Percentiles rank a stretch among this genome's conserved stretches.
Evolutionary conservation across 2,113 vertebrate species (phyloP).

Genomic region (Eublepharis macularius): DNA sequence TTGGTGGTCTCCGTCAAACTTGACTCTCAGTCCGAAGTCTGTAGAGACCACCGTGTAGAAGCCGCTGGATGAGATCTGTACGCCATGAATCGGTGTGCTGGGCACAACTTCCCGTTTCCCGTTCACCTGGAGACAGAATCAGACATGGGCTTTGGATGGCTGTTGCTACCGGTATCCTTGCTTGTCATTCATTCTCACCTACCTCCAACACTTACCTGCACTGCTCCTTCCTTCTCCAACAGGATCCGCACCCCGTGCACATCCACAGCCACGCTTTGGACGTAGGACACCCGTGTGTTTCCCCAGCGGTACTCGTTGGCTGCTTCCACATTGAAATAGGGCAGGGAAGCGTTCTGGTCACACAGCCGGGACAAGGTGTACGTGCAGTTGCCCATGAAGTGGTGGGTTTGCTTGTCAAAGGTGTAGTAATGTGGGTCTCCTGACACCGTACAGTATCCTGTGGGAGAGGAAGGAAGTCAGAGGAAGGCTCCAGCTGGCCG

Average conservation of each 20-base stretch:
- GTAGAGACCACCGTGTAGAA: slow-evolving; percentile 65
- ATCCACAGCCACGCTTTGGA: slow-evolving; percentile 28
- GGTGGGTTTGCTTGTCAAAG: slow-evolving; percentile 86
- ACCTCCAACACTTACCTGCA: slow-evolving; percentile 70
- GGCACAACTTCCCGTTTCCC: slow-evolving; percentile 56
- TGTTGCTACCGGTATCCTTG: rapidly evolving
- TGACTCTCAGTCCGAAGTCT: slow-evolving; percentile 74
- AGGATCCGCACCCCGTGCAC: slow-evolving; percentile 61
- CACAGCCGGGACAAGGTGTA: slow-evolving; percentile 79
- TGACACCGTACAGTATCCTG: slow-evolving; percentile 85
- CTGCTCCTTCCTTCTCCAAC: slow-evolving; percentile 56
- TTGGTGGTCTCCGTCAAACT: slow-evolving; percentile 72
- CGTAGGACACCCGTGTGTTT: slow-evolving; percentile 27
- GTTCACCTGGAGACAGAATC: slow-evolving; percentile 75
- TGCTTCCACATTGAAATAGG: slow-evolving; percentile 57
- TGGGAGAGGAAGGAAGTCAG: slow-evolving; percentile 40
- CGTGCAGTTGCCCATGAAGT: slow-evolving; percentile 90
- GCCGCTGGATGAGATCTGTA: slow-evolving; percentile 66
- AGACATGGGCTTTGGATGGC: not conserved
- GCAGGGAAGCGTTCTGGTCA: slow-evolving; percentile 13
- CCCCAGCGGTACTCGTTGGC: slow-evolving; percentile 55
- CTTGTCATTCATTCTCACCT: rapidly evolving
- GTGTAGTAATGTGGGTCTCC: slow-evolving; percentile 93
- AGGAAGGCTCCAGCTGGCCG: slow-evolving; percentile 40
- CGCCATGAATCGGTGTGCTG: slow-evolving; percentile 43